Conservation (phyloP, 2,888 invertebrate species). For the Sarcophaga rosellei region DNA sequence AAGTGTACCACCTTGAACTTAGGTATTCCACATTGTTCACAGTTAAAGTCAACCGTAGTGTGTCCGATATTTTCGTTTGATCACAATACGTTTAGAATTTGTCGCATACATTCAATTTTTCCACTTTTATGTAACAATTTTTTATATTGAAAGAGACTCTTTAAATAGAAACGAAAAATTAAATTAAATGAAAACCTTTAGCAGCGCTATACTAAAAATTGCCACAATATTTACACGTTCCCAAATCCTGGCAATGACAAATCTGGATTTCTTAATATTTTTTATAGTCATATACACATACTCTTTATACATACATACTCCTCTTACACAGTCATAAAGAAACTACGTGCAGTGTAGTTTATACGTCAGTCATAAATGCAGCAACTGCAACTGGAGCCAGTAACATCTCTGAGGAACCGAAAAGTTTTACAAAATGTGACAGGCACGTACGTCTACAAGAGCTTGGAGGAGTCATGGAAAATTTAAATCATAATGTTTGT, state of each 20-base stretch:
- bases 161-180: too few relatives aligned
- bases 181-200: too few relatives aligned
- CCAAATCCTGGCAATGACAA: background rate
- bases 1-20: too few relatives aligned
- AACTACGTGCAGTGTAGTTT: background rate
- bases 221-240: background rate
- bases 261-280: background rate
- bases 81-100: too few relatives aligned
- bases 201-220: too few relatives aligned
- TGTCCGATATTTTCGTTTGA: too few relatives aligned
- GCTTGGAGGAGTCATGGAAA: constrained; percentile 27
- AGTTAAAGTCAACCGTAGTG: too few relatives aligned
- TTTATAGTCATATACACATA: background rate
- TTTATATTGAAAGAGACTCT: too few relatives aligned
- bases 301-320: background rate
- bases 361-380: constrained; percentile 9
- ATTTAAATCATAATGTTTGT: constrained; percentile 66
- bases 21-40: too few relatives aligned
- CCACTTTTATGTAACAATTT: too few relatives aligned
- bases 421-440: constrained; percentile 47
- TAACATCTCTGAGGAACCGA: constrained; percentile 46
- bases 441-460: constrained; percentile 46
- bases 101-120: too few relatives aligned
- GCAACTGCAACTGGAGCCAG: background rate
- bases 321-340: background rate